phyloP scores from a whole-genome alignment of 2,797 vertebrate genomes.

The Xerus rutilus region DNA sequence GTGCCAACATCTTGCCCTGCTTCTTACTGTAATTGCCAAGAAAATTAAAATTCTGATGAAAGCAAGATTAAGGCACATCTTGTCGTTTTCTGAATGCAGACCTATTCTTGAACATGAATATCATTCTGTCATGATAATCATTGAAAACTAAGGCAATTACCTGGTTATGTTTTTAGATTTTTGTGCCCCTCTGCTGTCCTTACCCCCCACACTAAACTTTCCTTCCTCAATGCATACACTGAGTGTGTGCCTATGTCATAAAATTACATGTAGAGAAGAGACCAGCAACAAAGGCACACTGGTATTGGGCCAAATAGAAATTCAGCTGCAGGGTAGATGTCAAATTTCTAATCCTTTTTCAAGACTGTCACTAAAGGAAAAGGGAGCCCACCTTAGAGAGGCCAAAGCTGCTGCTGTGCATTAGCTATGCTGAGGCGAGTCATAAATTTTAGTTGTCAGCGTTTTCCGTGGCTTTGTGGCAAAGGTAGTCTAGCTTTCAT shows the following conservation, averaged over 20 bases:
- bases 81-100: slow-evolving; percentile 23
- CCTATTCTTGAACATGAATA: neutral
- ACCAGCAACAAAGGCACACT: neutral
- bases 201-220: neutral
- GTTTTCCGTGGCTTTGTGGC: slow-evolving; percentile 81
- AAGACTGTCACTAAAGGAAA: slow-evolving; percentile 16
- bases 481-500: slow-evolving; percentile 83
- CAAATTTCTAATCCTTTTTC: slow-evolving; percentile 59
- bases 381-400: slow-evolving; percentile 38
- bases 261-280: neutral
- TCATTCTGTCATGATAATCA: neutral
- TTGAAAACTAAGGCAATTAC: neutral
- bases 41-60: slow-evolving; percentile 56
- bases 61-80: neutral
- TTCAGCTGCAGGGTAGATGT: slow-evolving; percentile 2
- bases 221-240: neutral
- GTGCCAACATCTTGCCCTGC: neutral
- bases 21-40: neutral
- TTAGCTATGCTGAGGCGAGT: slow-evolving; percentile 67
- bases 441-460: slow-evolving; percentile 83
- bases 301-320: slow-evolving; percentile 17
- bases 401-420: slow-evolving; percentile 40
- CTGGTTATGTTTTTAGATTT: neutral
- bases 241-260: neutral
- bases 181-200: neutral